phyloP scores from a whole-genome alignment of 2,113 vertebrate genomes.

The Trogon surrucura region DNA sequence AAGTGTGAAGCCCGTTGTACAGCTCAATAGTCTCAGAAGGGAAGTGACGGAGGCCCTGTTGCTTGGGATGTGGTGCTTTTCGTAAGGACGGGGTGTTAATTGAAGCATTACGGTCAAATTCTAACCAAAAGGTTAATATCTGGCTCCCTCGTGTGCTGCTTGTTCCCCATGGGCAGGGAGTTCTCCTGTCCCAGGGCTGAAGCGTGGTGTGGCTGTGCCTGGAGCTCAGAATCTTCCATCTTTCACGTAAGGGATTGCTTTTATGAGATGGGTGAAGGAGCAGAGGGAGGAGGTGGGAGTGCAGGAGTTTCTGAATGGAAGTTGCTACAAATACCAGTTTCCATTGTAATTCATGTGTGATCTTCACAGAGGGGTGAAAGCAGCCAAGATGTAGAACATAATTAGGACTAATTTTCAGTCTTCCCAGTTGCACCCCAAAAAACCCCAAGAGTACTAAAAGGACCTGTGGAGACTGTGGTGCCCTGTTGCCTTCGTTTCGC shows the following conservation, averaged over 20 bases:
- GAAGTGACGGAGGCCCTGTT: neutral
- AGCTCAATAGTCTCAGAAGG: neutral
- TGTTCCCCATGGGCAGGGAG: neutral
- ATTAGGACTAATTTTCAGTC: neutral
- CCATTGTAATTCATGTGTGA: neutral
- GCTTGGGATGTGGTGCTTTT: neutral
- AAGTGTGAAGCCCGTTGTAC: constrained; percentile 4
- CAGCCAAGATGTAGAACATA: neutral
- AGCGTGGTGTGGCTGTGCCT: accelerated
- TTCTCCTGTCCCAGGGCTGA: neutral
- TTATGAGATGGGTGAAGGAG: neutral
- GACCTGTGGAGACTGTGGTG: neutral
- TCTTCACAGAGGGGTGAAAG: neutral
- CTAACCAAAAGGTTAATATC: neutral
- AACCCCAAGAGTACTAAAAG: neutral
- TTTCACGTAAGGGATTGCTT: neutral
- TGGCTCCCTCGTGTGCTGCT: neutral
- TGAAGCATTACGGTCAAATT: neutral
- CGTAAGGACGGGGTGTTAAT: neutral
- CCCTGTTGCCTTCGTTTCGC: neutral
- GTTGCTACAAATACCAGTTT: neutral
- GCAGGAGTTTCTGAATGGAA: neutral
- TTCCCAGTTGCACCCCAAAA: neutral
- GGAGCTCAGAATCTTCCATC: neutral
- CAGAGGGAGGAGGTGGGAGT: neutral